These are phyloP conservation scores for Gyrodactylus bullatarudis DNA, from an alignment of 1,140 invertebrate genomes.

Conservation along the genomic window DNA sequence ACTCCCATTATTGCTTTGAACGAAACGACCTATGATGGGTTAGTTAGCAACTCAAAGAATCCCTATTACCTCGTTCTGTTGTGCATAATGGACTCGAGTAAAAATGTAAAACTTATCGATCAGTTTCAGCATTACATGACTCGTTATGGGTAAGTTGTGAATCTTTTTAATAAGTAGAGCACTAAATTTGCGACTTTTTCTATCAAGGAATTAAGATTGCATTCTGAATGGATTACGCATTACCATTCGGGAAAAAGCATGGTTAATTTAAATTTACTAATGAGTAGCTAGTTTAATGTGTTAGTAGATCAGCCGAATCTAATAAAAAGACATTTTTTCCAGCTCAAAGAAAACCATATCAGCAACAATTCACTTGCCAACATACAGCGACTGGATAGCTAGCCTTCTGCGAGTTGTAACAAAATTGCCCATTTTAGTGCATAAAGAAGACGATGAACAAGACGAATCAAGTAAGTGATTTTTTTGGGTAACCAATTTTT, in stretches of 20 bases:
- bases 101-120: not conserved
- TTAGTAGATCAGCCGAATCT: no score
- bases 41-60: not conserved
- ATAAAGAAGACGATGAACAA: not conserved
- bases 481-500: not conserved
- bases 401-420: not conserved
- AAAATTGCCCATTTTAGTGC: not conserved
- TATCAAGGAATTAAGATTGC: no score
- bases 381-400: not conserved
- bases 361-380: not conserved
- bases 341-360: not conserved
- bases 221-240: no score
- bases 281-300: no score
- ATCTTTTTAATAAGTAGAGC: no score
- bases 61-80: not conserved
- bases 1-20: not conserved
- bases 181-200: no score
- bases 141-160: no score
- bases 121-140: not conserved
- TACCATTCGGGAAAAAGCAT: no score
- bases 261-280: no score
- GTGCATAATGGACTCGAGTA: not conserved
- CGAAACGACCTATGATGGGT: not conserved
- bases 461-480: not conserved
- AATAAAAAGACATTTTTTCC: no score